phyloP scores from a whole-genome alignment of 2,113 vertebrate genomes.

The Labeo catla region DNA sequence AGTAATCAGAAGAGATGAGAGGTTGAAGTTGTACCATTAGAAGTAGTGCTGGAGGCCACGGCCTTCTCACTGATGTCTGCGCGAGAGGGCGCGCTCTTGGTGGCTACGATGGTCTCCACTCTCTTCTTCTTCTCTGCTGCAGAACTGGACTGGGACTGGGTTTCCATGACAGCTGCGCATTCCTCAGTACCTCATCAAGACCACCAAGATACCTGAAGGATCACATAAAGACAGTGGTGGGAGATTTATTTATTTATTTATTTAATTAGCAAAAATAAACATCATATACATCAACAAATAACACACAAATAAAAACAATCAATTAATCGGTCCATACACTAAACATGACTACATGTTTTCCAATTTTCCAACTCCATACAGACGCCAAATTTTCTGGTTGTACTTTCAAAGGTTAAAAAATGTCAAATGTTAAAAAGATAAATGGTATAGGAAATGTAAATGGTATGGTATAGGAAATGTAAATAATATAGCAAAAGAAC shows the following conservation, averaged over 20 bases:
- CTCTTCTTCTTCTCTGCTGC: conserved; percentile 96
- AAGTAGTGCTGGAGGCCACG: conserved; percentile 97
- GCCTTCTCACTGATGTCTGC: conserved; percentile 98
- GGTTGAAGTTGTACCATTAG: conserved; percentile 83
- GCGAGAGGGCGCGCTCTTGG: conserved; percentile 85
- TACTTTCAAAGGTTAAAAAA: too few relatives aligned
- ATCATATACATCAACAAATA: neutral
- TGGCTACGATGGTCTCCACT: conserved; percentile 92
- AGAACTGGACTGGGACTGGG: conserved; percentile 92
- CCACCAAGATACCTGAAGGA: conserved; percentile 72
- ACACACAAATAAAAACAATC: neutral
- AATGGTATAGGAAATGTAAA: too few relatives aligned
- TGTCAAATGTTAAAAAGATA: too few relatives aligned
- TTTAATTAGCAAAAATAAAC: neutral
- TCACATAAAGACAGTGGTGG: neutral
- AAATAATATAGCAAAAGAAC: neutral
- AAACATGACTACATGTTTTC: neutral
- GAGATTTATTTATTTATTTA: neutral
- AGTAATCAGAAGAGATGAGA: neutral
- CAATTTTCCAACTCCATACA: neutral
- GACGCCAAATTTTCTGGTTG: neutral
- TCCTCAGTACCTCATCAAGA: conserved; percentile 87
- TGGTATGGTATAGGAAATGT: too few relatives aligned
- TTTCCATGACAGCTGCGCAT: conserved; percentile 96
- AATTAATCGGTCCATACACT: neutral